Evolutionary conservation across 2,113 vertebrate genomes (phyloP).

Genomic region (Pelecanoides urinatrix): DNA sequence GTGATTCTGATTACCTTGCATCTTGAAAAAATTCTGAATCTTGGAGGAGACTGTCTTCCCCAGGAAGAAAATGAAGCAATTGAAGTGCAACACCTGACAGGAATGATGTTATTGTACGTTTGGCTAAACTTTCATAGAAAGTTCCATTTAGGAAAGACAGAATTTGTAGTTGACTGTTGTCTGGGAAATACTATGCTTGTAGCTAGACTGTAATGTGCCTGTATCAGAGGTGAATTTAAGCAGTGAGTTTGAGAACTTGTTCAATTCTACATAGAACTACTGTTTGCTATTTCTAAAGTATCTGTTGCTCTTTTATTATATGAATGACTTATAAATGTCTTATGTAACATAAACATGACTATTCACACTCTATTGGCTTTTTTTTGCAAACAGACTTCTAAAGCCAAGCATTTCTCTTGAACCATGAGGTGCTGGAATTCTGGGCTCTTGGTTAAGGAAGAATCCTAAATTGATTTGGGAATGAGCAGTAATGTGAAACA

Average conservation of each 20-base stretch:
- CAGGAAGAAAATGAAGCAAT: background rate
- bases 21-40: background rate
- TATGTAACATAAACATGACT: background rate
- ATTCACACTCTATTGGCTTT: background rate
- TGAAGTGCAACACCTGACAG: background rate
- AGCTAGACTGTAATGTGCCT: background rate
- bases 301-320: background rate
- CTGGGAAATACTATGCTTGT: background rate
- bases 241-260: background rate
- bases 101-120: background rate
- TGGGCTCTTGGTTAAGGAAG: background rate
- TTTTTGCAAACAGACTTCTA: too few relatives aligned
- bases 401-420: background rate
- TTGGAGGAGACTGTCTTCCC: background rate
- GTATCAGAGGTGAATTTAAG: background rate
- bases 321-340: background rate
- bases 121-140: background rate
- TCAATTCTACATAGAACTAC: background rate
- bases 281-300: background rate
- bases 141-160: background rate
- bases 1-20: background rate
- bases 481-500: background rate
- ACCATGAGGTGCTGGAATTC: background rate
- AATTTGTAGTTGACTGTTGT: background rate
- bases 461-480: background rate